Evolutionary conservation across 2,797 vertebrate species (phyloP), one percentile per base, ranked within the genome.

Genomic region (Rousettus madagascariensis): DNA sequence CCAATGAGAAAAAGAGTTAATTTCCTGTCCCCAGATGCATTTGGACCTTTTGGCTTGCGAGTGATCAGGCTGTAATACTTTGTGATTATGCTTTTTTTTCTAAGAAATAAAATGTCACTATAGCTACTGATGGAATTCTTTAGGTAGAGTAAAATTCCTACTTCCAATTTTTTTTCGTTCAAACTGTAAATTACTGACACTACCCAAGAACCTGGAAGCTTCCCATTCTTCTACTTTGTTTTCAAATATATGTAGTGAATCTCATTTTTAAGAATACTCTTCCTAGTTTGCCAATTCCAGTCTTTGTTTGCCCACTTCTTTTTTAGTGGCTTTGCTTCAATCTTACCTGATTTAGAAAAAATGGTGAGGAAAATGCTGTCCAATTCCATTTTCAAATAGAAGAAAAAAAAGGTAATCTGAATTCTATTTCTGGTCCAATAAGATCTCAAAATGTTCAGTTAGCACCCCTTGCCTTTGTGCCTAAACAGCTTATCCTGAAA

Each of bases 361-460:
- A 55, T 6, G 22, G 33, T 36, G 49, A 12, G 15, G 8, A 66
- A 95, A 86, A 41, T 36, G 43, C 55, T 36, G 46, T 71, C 46
- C n/a, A 84, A 36, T 71, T 80, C 55, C 8, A 69, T 71, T 74
- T 53, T 84, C 72, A 63, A 51, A 43, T 36, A 92, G 36, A 59
- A 95, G 43, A 57, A 51, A 68, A 72, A 59, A 71, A 71, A 1
- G 69, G 6, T 59, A 69, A 51, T 94, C 33, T 72, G 72, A 79
- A 96, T 92, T 92, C 55, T 90, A 77, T 8, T 92, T 84, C 24
- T 30, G 57, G 59, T 84, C 26, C 59, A 78, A 51, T 53, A 90
- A 43, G 63, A 89, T 33, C 46, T 78, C 86, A 72, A 57, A 71
- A 30, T 43, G 15, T 69, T 75, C 22, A n/a, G 43, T 49, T 89